phyloP scores from a whole-genome alignment of 2,888 invertebrate species.

The Lysandra coridon region DNA sequence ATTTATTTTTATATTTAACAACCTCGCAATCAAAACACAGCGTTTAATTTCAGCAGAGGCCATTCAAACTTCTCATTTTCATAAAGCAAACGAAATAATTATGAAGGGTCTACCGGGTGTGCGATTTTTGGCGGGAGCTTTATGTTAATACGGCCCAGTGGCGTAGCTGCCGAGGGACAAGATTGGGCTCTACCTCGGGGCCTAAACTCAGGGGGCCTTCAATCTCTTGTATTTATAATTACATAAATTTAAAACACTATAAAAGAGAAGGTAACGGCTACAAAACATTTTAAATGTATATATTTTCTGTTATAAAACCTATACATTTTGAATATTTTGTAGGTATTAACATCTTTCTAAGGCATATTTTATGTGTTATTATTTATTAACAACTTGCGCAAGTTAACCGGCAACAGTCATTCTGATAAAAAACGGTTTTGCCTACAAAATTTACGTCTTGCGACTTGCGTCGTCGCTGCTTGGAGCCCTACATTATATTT shows the following conservation, averaged over 20 bases:
- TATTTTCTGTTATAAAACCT: too few species aligned
- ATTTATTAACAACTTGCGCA: too few species aligned
- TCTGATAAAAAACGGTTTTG: neutral
- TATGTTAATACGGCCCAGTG: constrained; percentile 58
- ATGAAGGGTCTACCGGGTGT: constrained; percentile 53
- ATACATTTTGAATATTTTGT: too few species aligned
- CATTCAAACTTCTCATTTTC: constrained; percentile 65
- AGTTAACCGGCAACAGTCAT: neutral
- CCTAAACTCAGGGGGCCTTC: neutral
- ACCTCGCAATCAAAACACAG: constrained; percentile 37
- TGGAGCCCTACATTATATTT: neutral
- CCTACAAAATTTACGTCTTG: too few species aligned
- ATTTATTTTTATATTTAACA: constrained; percentile 36
- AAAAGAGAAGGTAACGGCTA: too few species aligned
- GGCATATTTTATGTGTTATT: too few species aligned
- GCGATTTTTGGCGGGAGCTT: constrained; percentile 67
- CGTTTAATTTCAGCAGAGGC: constrained; percentile 48
- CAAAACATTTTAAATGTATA: too few species aligned
- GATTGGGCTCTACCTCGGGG: neutral
- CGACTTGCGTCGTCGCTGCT: too few species aligned
- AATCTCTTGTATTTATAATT: too few species aligned
- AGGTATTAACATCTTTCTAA: too few species aligned
- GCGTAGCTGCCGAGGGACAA: neutral
- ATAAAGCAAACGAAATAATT: constrained; percentile 65
- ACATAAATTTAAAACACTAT: too few species aligned